Base-by-base conservation (phyloP, 2,888 invertebrate genomes). In the Caenorhabditis auriculariae region DNA sequence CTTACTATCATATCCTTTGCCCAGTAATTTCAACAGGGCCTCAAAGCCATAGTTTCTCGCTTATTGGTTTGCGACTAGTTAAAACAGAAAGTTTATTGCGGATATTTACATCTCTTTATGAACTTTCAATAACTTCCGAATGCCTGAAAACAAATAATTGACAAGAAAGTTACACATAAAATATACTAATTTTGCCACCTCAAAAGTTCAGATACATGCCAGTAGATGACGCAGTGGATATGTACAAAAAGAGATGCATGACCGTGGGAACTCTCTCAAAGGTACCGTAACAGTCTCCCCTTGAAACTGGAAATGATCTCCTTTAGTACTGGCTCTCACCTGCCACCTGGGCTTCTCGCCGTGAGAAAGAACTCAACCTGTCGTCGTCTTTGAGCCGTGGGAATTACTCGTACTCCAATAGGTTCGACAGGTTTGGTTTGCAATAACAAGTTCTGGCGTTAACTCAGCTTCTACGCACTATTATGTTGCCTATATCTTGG, bases 231-330 rank as follows among this genome's bases (percentile, higher is more conserved):
- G 81, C 81, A 12, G 67, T 81, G 32, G 75, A 77, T 51, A 71
- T 81, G 76, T 81, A 75, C 69, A 81, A 78, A 59, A 81, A 81
- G 56, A 55, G 74, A 48, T 79, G 73, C 59, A 78, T 81, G 81
- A 81, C 81, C 37, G 78, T 75, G 21, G 73, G 75, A 47, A 78
- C 78, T 9, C 60, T 81, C 4, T 76, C 75, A 12, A 81, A 81
- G 64, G 72, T 72, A 7, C 5, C 7, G 9, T 19, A 9, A 38
- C 24, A 12, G 26, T 15, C 12, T 27, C 5, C 17, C 27, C 28
- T n/a, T n/a, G 17, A n/a, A 9, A 6, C 12, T 45, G 27, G 27
- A 24, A 28, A 53, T 3, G 21, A 9, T 12, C 26, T 4, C 2
- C 50, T 69, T 48, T 47, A 72, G 74, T 80, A 80, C 59, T 80